Evolutionary conservation across 2,113 vertebrate species (phyloP).

Genomic region (Centropristis striata): DNA sequence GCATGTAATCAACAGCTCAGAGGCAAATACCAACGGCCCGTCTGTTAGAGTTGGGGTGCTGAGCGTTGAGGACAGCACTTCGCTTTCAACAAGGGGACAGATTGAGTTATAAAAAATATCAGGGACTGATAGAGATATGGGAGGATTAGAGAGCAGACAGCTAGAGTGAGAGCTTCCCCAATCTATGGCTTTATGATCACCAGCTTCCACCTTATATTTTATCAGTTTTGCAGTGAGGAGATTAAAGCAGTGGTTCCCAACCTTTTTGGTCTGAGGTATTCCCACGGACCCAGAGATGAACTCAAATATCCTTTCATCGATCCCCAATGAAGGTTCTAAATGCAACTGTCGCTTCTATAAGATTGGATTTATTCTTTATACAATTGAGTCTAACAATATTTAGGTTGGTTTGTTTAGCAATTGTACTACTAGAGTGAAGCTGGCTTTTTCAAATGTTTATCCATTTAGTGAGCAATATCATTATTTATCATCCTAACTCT

Average conservation of each 20-base stretch:
- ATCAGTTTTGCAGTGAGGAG: constrained; percentile 7
- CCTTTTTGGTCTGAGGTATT: no score
- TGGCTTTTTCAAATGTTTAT: no score
- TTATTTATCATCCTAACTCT: no score
- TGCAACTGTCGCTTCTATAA: no score
- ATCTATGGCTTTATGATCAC: constrained; percentile 2
- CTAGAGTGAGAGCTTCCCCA: neutral
- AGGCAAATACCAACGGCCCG: neutral
- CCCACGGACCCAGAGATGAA: no score
- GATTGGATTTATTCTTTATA: no score
- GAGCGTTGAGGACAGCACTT: constrained; percentile 19
- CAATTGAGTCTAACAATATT: no score
- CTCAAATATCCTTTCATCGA: no score
- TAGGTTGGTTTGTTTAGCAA: no score
- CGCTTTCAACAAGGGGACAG: constrained; percentile 38
- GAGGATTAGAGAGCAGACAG: neutral
- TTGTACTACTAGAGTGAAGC: no score
- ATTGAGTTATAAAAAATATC: constrained; percentile 56
- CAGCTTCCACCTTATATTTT: constrained; percentile 15
- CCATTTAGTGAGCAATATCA: no score
- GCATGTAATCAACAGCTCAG: constrained; percentile 55
- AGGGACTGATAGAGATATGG: constrained; percentile 35
- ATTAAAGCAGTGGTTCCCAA: neutral
- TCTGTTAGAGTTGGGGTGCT: constrained; percentile 18
- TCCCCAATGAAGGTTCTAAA: no score